Conservation (phyloP, 2,888 invertebrate species). For the Magallana nippona region DNA sequence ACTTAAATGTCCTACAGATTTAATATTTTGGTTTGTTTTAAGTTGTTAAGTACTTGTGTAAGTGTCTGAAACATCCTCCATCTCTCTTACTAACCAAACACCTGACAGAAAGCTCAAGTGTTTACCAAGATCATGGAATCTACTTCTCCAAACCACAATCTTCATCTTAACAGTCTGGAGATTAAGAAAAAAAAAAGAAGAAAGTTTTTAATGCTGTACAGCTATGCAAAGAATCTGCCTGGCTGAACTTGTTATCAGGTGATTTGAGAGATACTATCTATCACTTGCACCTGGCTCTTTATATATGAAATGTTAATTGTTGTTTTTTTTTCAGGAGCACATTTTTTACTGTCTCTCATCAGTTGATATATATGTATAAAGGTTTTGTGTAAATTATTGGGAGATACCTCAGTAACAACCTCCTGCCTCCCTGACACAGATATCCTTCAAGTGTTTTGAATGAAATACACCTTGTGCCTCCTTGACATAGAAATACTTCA, state of each 20-base stretch:
- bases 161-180: not conserved
- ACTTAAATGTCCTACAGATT: too few species aligned
- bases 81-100: not conserved
- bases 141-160: not conserved
- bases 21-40: too few species aligned
- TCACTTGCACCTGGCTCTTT: not conserved
- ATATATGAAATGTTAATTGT: not conserved
- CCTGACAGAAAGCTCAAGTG: conserved; percentile 7
- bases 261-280: conserved; percentile 15
- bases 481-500: not conserved
- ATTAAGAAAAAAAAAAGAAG: not conserved
- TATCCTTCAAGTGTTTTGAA: too few species aligned
- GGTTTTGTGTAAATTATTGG: too few species aligned
- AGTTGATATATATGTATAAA: too few species aligned
- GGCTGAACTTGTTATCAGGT: not conserved
- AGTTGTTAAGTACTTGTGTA: too few species aligned
- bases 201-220: not conserved
- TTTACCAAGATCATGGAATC: not conserved
- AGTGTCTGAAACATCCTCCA: not conserved
- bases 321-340: not conserved
- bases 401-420: too few species aligned
- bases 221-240: conserved; percentile 7
- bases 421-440: too few species aligned
- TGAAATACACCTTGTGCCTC: too few species aligned
- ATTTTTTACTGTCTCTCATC: too few species aligned